Base-by-base conservation (phyloP, 2,113 vertebrate species). In the Motacilla alba region DNA sequence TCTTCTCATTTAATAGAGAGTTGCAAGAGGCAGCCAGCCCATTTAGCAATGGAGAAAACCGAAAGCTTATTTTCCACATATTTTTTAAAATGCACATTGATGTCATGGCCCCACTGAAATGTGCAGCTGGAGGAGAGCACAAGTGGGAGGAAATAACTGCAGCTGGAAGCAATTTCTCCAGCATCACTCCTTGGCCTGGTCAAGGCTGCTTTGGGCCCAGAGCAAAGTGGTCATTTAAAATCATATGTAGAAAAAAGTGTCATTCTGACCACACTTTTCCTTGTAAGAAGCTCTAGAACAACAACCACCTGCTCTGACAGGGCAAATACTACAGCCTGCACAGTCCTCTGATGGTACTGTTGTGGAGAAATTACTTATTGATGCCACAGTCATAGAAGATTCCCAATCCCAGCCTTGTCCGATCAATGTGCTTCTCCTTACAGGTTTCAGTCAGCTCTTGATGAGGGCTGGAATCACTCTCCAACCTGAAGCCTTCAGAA, bases 11-110 rank as follows among this genome's bases (percentile, higher is more conserved):
- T 83, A 70, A 70, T 46, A 23, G 37, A 67, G 73, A 69, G 16
- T 15, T 70, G 33, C 39, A 70, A 69, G 31, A 50, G 35, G 43
- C 60, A 87, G 31, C 22, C 64, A 87, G 37, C 26, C 10, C 6
- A 27, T 53, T 80, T 69, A 87, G 39, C 69, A 84, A 72, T 0
- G 0, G 56, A 35, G 19, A 49, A 53, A 93, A 49, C 0, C 0
- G 31, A 64, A 93, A 90, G 46, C 26, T 86, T 86, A 52, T 90
- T 88, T 90, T 83, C 63, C 50, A 70, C 88, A 39, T 94, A 73
- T 44, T 90, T 94, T 88, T 47, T 14, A 22, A 73, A 72, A 56
- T 41, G 68, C 37, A 50, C 44, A 73, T 59, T 26, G 30, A 95
- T 83, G 86, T 80, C 13, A 1, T 70, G 83, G 58, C 72, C 75